phyloP scores from a whole-genome alignment of 2,888 invertebrate species.

The Timema podura region DNA sequence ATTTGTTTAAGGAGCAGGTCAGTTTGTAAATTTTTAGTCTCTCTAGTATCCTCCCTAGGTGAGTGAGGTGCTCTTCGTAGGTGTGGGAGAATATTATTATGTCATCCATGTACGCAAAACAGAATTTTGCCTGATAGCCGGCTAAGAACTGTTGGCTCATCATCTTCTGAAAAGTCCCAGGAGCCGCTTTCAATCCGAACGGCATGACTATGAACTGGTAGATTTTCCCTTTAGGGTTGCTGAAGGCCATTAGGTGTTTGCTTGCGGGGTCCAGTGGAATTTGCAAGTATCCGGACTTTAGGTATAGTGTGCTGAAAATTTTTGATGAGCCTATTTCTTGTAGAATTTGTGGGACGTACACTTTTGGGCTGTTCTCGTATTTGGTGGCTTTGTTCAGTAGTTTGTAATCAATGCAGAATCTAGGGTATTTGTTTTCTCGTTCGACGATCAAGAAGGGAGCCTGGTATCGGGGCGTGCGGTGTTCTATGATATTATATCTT shows the following conservation, averaged over 20 bases:
- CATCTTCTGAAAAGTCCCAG: constrained; percentile 42
- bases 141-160: constrained; percentile 40
- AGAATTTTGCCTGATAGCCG: constrained; percentile 31
- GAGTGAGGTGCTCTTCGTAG: constrained; percentile 7
- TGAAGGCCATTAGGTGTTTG: background rate
- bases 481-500: no score
- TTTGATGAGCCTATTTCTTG: no score
- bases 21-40: background rate
- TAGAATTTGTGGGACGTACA: no score
- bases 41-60: background rate
- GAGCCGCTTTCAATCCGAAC: constrained; percentile 44
- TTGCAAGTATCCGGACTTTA: no score
- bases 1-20: background rate
- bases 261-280: background rate
- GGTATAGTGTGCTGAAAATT: no score
- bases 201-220: constrained; percentile 38
- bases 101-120: constrained; percentile 36
- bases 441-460: no score
- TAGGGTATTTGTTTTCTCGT: no score
- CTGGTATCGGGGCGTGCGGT: no score
- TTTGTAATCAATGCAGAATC: no score
- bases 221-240: background rate
- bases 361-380: no score
- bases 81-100: constrained; percentile 22
- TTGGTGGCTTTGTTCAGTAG: no score